Evolutionary conservation across 1,140 invertebrate species (phyloP).

Genomic region (Drosophila navojoa): DNA sequence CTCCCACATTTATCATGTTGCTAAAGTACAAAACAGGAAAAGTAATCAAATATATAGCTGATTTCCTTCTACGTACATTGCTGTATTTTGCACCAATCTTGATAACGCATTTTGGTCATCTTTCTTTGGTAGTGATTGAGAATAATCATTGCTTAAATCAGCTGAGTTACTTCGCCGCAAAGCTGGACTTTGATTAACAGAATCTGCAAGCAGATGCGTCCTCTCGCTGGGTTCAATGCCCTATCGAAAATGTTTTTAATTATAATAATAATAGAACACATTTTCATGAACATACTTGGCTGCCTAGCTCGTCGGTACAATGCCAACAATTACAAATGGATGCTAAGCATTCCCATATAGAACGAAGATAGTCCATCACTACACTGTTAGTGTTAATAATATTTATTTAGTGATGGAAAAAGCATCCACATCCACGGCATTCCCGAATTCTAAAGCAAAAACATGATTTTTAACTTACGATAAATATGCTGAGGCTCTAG

Average conservation of each 20-base stretch:
- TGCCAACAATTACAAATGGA: slow-evolving; percentile 76
- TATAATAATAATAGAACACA: not conserved
- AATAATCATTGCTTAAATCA: slow-evolving; percentile 87
- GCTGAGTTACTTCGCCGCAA: slow-evolving; percentile 88
- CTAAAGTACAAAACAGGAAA: slow-evolving; percentile 80
- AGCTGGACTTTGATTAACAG: slow-evolving; percentile 87
- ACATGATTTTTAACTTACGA: not conserved
- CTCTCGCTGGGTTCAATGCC: slow-evolving; percentile 87
- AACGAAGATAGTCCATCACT: slow-evolving; percentile 75
- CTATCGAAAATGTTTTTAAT: slow-evolving; percentile 28
- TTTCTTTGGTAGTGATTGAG: slow-evolving; percentile 89
- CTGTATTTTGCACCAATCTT: slow-evolving; percentile 93
- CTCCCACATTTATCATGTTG: slow-evolving; percentile 93
- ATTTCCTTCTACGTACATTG: slow-evolving; percentile 87
- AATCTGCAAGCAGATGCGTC: slow-evolving; percentile 88
- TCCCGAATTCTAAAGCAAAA: not conserved
- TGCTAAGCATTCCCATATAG: slow-evolving; percentile 70
- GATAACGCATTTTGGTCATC: slow-evolving; percentile 95
- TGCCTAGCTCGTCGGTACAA: slow-evolving; percentile 85
- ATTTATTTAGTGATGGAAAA: slow-evolving; percentile 24
- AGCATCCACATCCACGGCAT: not conserved
- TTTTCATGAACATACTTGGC: slow-evolving; percentile 84
- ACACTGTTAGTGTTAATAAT: slow-evolving; percentile 22
- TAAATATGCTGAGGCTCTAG: not conserved
- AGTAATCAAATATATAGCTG: not conserved